These are phyloP conservation scores for Nasonia longicornis DNA, from an alignment of 1,140 invertebrate genomes.

Conservation along the genomic window DNA sequence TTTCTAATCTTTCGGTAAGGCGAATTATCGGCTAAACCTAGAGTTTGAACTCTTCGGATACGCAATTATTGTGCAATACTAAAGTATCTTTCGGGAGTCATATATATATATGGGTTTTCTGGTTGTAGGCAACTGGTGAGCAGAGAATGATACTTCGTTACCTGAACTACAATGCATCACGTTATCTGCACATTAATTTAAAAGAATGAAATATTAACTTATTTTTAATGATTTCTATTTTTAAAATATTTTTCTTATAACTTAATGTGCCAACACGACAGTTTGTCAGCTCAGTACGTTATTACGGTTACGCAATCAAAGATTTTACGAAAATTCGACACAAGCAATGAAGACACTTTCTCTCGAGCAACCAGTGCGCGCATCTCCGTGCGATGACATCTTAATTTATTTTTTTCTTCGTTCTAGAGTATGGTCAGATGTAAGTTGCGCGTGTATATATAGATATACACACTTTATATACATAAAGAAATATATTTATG, in stretches of 20 bases:
- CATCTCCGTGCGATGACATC: conserved; percentile 53
- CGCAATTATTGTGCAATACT: not conserved
- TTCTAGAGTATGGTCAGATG: conserved; percentile 49
- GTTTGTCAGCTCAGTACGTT: not conserved
- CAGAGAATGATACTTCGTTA: not conserved
- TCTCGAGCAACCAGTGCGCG: not conserved
- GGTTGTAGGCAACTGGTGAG: not conserved
- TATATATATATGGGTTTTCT: not conserved
- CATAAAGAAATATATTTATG: conserved; percentile 49
- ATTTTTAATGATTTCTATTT: conserved; percentile 30
- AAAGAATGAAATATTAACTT: conserved; percentile 23
- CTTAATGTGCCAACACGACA: conserved; percentile 27
- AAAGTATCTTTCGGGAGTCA: not conserved
- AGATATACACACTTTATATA: conserved; percentile 25
- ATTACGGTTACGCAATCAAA: not conserved
- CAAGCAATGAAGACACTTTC: not conserved
- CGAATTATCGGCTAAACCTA: not conserved
- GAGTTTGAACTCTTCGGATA: not conserved
- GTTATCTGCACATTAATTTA: conserved; percentile 20
- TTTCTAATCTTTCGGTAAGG: not conserved
- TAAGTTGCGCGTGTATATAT: conserved; percentile 46
- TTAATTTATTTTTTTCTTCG: conserved; percentile 64
- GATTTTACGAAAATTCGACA: not conserved
- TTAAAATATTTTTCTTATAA: conserved; percentile 10
- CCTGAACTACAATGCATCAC: not conserved